Percentiles rank a stretch among this genome's conserved stretches.
Conservation (phyloP, 2,888 invertebrate genomes). For the Galerucella nymphaeae region DNA sequence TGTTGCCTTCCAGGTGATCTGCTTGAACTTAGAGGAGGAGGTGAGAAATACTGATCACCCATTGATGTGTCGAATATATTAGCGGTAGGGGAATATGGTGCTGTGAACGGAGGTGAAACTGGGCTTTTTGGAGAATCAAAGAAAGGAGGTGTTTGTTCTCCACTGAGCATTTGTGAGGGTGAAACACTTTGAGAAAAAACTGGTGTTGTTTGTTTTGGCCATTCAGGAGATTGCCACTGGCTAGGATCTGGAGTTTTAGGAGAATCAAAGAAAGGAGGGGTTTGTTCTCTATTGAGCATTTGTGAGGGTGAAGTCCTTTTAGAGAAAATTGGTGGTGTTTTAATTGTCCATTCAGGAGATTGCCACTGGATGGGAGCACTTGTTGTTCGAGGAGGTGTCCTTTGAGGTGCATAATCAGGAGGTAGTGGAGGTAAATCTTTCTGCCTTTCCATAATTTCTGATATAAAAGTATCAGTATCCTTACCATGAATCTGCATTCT, state of each 20-base stretch:
- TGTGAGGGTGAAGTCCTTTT: background rate
- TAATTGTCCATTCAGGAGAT: background rate
- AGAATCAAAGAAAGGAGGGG: conserved; percentile 8
- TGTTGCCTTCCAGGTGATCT: background rate
- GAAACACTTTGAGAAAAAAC: background rate
- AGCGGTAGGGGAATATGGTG: background rate
- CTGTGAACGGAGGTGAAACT: background rate
- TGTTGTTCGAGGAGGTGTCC: background rate
- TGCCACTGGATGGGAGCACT: conserved; percentile 1
- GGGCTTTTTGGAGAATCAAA: background rate
- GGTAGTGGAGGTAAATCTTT: conserved; percentile 9
- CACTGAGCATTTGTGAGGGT: conserved; percentile 1
- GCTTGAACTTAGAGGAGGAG: background rate
- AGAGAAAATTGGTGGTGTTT: background rate
- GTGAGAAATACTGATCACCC: background rate
- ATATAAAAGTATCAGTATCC: conserved; percentile 16
- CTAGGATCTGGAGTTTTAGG: background rate
- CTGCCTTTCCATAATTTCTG: background rate
- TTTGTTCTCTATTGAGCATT: background rate
- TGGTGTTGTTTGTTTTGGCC: conserved; percentile 2
- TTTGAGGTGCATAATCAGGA: background rate
- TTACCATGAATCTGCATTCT: background rate
- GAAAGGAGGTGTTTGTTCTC: background rate
- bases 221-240: conserved; percentile 7
- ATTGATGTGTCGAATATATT: conserved; percentile 12